Base-by-base conservation (phyloP, 2,113 vertebrate species). In the Anser cygnoides region DNA sequence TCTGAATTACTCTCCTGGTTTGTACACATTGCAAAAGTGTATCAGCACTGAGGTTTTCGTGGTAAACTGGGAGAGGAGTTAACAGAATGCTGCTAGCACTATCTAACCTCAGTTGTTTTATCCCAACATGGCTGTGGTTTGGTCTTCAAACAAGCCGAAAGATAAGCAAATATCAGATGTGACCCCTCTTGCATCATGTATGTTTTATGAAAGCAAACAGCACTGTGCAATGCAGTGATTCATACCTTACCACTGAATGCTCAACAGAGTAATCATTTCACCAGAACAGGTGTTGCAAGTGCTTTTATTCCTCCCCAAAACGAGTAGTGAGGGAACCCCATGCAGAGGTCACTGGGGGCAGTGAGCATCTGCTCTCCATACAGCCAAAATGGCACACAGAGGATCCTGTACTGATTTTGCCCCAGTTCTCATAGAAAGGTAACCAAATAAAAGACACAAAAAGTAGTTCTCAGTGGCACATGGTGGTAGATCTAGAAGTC, bases 21-120 rank as follows among this genome's bases (percentile, higher is more conserved):
- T 90, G 91, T 71, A 68, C 63, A 70, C 54, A 84, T 13, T 57
- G 82, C 58, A 79, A 28, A 63, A 87, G 72, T 7, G 3, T 79
- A 89, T 96, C 94, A 86, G 92, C 16, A 0, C 72, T 97, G 97
- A 98, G 97, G 97, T 97, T 98, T 98, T 95, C 93, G 95, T 94
- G 97, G 97, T 90, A 76, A 94, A 77, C 93, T 68, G 79, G 84
- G 68, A 92, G 71, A 91, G 90, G 92, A 95, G 72, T 94, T 96
- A 89, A 94, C 95, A 87, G 71, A 87, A 37, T 92, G 71, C 73
- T 83, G 33, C 78, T 78, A 91, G 87, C 88, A 10, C 85, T 94
- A 75, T 80, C 95, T 93, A 94, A 97, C 96, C 97, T 97, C 96
- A 84, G 80, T 20, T 94, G 55, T 85, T 96, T 97, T 84, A 97